phyloP scores from a whole-genome alignment of 2,797 vertebrate species.

The Xerus rutilus region DNA sequence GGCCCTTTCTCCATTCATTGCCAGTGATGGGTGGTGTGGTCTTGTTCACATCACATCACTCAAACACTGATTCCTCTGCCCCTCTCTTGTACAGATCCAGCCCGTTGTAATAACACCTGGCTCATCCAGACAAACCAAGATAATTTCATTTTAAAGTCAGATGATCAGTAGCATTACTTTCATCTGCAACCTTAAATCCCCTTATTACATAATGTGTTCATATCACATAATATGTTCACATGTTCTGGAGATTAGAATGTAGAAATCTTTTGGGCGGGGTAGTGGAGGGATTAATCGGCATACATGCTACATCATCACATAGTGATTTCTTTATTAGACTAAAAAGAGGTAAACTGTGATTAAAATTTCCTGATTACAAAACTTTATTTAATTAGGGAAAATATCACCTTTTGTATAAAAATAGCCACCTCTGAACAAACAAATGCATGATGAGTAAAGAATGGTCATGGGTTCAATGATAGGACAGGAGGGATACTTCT shows the following conservation, averaged over 20 bases:
- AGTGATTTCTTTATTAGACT: conserved; percentile 19
- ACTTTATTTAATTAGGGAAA: conserved; percentile 3
- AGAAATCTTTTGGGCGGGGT: neutral
- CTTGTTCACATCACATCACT: neutral
- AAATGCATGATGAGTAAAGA: neutral
- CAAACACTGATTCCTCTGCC: neutral
- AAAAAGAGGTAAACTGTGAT: conserved; percentile 1
- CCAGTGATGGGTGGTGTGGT: neutral
- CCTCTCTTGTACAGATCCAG: neutral
- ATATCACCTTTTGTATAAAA: neutral
- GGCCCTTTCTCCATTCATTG: neutral
- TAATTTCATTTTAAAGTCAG: neutral
- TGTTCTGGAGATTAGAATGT: neutral
- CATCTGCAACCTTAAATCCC: neutral
- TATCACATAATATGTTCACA: neutral
- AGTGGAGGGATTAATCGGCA: neutral
- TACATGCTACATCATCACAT: neutral
- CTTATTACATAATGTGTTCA: neutral
- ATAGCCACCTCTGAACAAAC: neutral
- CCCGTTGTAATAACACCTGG: neutral
- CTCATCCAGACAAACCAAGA: neutral
- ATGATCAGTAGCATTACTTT: neutral
- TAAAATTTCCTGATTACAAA: conserved; percentile 33
- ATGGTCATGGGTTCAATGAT: neutral
- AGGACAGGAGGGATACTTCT: neutral